A percentile compares a stretch with the other conserved stretches of the same genome.
Conservation (phyloP, 2,113 vertebrate species). For the Beaufortia kweichowensis region DNA sequence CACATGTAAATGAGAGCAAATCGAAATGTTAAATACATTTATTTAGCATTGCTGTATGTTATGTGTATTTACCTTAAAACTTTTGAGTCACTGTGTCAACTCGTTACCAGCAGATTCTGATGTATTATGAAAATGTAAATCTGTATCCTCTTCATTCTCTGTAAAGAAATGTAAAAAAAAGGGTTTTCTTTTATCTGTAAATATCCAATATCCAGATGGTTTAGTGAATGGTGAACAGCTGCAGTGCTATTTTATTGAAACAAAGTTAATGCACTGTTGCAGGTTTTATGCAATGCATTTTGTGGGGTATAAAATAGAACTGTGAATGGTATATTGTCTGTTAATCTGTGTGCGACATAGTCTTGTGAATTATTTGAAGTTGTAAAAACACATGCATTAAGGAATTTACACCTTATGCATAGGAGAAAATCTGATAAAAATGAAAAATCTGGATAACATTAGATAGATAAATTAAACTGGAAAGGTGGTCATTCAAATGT, state of each 20-base stretch:
- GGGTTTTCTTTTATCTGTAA: constrained; percentile 58
- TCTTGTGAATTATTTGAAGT: constrained; percentile 72
- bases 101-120: constrained; percentile 80
- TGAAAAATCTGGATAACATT: constrained; percentile 75
- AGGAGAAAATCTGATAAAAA: constrained; percentile 69
- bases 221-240: not conserved
- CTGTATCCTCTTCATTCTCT: constrained; percentile 66
- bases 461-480: constrained; percentile 68
- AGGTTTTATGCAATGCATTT: constrained; percentile 63
- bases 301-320: constrained; percentile 51
- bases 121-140: constrained; percentile 75
- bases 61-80: constrained; percentile 68
- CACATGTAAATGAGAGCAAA: constrained; percentile 61
- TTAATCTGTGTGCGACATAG: constrained; percentile 71
- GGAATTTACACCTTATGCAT: constrained; percentile 65
- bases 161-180: constrained; percentile 70
- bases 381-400: constrained; percentile 67
- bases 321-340: constrained; percentile 56
- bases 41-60: constrained; percentile 60
- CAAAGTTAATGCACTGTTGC: constrained; percentile 41
- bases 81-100: constrained; percentile 81
- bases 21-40: constrained; percentile 54
- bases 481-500: constrained; percentile 48
- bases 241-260: constrained; percentile 47
- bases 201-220: not conserved